A percentile compares a stretch with the other conserved stretches of the same genome.
Conservation (phyloP, 2,888 invertebrate species). For the Sussaba pulchella region DNA sequence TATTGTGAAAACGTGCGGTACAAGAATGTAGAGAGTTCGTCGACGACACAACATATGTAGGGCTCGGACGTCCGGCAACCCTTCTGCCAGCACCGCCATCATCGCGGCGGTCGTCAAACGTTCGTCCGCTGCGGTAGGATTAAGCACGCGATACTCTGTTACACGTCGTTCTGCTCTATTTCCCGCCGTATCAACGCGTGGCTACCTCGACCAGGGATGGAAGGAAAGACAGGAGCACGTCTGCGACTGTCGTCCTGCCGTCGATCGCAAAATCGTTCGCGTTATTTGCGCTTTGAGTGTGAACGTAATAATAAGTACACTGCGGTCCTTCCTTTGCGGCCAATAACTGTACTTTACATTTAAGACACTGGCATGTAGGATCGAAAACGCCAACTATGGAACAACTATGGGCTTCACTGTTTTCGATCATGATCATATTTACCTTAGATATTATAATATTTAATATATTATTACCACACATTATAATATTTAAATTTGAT, state of each 20-base stretch:
- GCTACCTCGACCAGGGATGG: slow-evolving; percentile 27
- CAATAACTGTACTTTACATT: too few species aligned
- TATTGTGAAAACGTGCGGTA: slow-evolving; percentile 35
- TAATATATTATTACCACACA: too few species aligned
- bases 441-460: too few species aligned
- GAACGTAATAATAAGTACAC: not conserved
- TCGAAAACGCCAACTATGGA: too few species aligned
- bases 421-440: too few species aligned
- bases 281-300: not conserved
- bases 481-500: too few species aligned
- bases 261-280: slow-evolving; percentile 28
- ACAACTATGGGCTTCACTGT: too few species aligned
- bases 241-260: slow-evolving; percentile 28
- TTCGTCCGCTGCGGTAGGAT: slow-evolving; percentile 9
- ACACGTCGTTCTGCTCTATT: slow-evolving; percentile 60
- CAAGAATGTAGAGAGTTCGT: slow-evolving; percentile 65
- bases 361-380: too few species aligned
- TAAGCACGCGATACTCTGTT: slow-evolving; percentile 27
- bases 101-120: slow-evolving; percentile 16
- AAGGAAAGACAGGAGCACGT: too few species aligned
- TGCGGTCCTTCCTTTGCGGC: too few species aligned
- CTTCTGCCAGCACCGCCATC: slow-evolving; percentile 54
- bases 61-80: slow-evolving; percentile 36
- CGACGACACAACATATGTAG: slow-evolving; percentile 67
- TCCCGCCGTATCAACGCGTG: slow-evolving; percentile 42